Percentiles rank a stretch among this genome's conserved stretches.
Conservation (phyloP, 1,140 invertebrate species). For the Zaprionus ghesquierei region DNA sequence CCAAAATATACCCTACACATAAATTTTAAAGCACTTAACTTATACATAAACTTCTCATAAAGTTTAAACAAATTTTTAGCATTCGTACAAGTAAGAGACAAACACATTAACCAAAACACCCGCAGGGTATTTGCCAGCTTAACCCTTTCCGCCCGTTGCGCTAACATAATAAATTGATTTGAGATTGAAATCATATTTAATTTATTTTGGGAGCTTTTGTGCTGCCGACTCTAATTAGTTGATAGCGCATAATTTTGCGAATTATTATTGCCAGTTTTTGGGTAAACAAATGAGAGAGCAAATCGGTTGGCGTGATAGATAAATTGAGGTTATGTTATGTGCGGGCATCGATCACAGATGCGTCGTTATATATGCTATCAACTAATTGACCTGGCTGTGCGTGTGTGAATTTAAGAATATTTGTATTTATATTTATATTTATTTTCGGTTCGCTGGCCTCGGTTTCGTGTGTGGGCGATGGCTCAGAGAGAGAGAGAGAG, state of each 20-base stretch:
- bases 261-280: neutral
- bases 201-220: conserved; percentile 35
- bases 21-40: too few relatives aligned
- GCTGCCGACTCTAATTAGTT: conserved; percentile 30
- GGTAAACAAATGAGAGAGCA: neutral
- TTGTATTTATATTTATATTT: neutral
- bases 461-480: neutral
- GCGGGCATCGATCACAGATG: too few relatives aligned
- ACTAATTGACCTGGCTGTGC: conserved; percentile 41
- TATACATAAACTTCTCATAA: too few relatives aligned
- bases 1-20: too few relatives aligned
- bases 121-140: neutral
- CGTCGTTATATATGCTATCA: neutral
- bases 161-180: conserved; percentile 51
- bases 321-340: neutral
- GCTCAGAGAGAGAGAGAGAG: too few relatives aligned
- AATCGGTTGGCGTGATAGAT: neutral
- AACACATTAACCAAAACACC: too few relatives aligned
- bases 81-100: too few relatives aligned
- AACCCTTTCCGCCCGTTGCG: neutral
- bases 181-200: conserved; percentile 38
- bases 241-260: neutral
- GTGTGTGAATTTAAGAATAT: neutral
- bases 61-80: too few relatives aligned
- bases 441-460: neutral